Evolutionary conservation across 2,797 vertebrate genomes (phyloP).

Genomic region (Molossus molossus): DNA sequence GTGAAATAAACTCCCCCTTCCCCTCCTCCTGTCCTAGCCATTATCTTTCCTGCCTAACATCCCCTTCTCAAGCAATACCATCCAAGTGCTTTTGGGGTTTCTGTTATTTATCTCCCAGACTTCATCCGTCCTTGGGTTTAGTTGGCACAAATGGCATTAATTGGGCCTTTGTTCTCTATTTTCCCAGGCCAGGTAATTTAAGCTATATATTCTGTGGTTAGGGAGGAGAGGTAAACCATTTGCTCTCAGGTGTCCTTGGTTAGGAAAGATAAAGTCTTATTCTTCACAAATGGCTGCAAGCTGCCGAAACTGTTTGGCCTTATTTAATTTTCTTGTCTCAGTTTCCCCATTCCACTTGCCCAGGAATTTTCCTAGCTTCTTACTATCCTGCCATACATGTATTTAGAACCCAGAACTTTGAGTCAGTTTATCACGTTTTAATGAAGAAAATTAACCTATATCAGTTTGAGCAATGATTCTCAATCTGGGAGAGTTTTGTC

Average conservation of each 20-base stretch:
- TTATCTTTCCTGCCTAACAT: background rate
- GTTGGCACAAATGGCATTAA: background rate
- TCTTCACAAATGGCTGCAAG: background rate
- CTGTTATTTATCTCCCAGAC: background rate
- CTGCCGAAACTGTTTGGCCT: background rate
- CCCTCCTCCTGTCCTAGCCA: background rate
- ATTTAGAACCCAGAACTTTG: conserved; percentile 5
- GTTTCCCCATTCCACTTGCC: background rate
- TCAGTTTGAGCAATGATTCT: background rate
- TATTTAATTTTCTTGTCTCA: background rate
- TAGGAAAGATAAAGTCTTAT: background rate
- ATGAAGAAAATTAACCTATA: background rate
- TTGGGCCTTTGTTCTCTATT: background rate
- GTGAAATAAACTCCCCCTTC: background rate
- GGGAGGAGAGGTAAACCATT: background rate
- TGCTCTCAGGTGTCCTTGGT: background rate
- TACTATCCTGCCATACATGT: background rate
- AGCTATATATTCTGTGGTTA: background rate
- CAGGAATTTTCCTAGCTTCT: background rate
- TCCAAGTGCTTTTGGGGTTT: background rate
- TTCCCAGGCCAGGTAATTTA: background rate
- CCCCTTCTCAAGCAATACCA: background rate
- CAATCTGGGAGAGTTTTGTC: background rate
- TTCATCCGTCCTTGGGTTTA: background rate
- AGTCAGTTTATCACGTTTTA: conserved; percentile 1